Conservation (phyloP, 2,797 vertebrate species). For the Coregonus sp. region DNA sequence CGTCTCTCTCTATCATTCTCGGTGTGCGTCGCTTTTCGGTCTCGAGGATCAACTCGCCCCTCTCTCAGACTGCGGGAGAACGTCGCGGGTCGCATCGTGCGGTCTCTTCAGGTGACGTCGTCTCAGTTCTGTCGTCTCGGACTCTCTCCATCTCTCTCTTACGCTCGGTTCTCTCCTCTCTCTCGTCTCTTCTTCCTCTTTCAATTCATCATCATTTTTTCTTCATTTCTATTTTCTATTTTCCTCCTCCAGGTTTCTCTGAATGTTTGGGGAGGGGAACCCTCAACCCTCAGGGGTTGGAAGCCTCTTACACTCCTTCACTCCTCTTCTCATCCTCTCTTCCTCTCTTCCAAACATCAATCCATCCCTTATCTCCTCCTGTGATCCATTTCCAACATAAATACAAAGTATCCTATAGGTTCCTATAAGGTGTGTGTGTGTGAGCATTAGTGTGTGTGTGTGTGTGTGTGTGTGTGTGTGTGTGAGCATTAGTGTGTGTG, state of each 20-base stretch:
- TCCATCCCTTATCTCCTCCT: not conserved
- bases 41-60: no score
- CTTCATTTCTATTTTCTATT: constrained; percentile 66
- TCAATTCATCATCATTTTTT: constrained; percentile 29
- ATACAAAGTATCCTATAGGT: not conserved
- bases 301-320: constrained; percentile 45
- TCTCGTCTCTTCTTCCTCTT: constrained; percentile 36
- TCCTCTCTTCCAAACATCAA: not conserved
- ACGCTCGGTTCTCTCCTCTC: no score
- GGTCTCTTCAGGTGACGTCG: no score
- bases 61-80: no score
- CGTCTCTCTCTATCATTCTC: no score
- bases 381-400: not conserved
- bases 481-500: no score
- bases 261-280: constrained; percentile 22
- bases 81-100: no score
- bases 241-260: constrained; percentile 54
- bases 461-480: not conserved
- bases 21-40: no score
- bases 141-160: no score
- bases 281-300: no score
- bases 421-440: not conserved
- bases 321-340: constrained; percentile 25
- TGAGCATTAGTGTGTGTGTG: not conserved
- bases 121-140: no score